Conservation (phyloP, 2,113 vertebrate genomes). For the Thomomys bottae region DNA sequence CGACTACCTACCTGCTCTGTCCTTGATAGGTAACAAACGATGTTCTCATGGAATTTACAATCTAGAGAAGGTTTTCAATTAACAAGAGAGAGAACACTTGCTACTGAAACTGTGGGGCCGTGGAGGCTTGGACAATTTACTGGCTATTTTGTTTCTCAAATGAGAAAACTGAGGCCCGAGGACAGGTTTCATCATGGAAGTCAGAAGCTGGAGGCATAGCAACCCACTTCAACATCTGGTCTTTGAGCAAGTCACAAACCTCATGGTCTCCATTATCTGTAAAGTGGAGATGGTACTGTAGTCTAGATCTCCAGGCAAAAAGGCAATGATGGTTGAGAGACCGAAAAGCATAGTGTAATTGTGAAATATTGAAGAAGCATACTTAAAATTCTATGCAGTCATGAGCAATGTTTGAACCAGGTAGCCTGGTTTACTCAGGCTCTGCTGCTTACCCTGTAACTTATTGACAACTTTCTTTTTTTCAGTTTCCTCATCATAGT, state of each 20-base stretch:
- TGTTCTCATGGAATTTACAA: background rate
- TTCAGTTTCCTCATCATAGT: slow-evolving; percentile 20
- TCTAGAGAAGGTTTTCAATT: background rate
- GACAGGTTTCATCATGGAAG: background rate
- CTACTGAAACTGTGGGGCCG: background rate
- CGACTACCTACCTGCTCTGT: background rate
- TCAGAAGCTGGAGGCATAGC: background rate
- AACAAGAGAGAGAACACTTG: background rate
- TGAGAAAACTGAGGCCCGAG: background rate
- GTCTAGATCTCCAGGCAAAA: background rate
- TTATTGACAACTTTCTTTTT: background rate
- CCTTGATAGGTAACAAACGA: background rate
- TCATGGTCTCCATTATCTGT: background rate
- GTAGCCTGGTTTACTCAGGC: background rate
- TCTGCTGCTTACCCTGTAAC: background rate
- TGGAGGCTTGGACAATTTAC: background rate
- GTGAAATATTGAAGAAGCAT: background rate
- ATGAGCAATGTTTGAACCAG: background rate
- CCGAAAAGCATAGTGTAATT: background rate
- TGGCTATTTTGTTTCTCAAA: background rate
- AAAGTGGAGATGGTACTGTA: background rate
- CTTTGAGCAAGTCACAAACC: background rate
- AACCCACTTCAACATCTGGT: background rate
- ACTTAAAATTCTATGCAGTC: background rate
- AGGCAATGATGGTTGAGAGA: background rate